Conservation (phyloP, 2,888 invertebrate species). For the Hirudinaria manillensis region DNA sequence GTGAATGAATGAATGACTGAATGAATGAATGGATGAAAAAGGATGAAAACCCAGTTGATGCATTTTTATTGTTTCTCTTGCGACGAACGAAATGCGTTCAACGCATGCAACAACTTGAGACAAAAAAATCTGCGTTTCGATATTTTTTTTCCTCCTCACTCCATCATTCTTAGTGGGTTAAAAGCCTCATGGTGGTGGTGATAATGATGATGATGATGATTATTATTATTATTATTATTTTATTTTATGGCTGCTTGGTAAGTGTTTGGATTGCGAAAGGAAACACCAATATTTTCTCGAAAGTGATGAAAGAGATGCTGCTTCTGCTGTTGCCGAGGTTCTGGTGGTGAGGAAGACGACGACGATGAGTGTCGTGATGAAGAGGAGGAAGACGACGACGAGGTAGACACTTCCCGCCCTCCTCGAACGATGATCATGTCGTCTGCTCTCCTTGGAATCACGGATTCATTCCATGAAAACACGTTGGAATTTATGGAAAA, state of each 20-base stretch:
- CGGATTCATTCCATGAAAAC: too few relatives aligned
- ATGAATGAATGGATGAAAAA: not conserved
- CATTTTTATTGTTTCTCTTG: too few relatives aligned
- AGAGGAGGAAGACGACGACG: constrained; percentile 24
- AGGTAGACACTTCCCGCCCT: constrained; percentile 6
- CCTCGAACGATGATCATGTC: too few relatives aligned
- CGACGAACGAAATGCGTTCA: too few relatives aligned
- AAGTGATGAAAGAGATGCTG: not conserved
- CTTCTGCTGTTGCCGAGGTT: not conserved
- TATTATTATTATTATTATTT: constrained; percentile 2
- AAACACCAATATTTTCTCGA: not conserved
- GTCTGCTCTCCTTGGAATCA: too few relatives aligned
- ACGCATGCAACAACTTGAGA: too few relatives aligned
- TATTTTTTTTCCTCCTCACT: not conserved
- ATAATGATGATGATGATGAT: not conserved
- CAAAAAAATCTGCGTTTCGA: not conserved
- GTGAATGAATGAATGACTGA: not conserved
- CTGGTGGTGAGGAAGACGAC: constrained; percentile 8
- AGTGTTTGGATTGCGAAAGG: too few relatives aligned
- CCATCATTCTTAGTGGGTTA: not conserved
- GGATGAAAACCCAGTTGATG: too few relatives aligned
- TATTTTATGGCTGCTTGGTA: too few relatives aligned
- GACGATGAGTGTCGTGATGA: constrained; percentile 24
- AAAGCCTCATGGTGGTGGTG: too few relatives aligned
- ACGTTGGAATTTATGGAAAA: too few relatives aligned